Evolutionary conservation across 1,140 invertebrate species (phyloP), one percentile per base, ranked within the genome.

Genomic region (Asobara japonica): DNA sequence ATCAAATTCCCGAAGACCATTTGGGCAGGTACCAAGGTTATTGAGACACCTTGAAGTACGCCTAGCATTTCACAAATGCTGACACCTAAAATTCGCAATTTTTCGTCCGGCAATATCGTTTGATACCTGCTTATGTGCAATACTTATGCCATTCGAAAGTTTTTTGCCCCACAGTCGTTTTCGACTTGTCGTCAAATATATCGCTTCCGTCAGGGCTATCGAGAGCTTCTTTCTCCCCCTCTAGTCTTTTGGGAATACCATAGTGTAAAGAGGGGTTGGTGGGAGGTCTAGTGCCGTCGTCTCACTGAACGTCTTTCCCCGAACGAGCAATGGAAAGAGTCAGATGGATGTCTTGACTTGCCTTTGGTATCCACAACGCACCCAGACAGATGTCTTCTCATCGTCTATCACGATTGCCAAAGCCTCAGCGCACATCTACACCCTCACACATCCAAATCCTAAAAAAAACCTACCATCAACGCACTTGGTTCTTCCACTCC

Each of bases 381-480:
- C 27, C n/a, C 51, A 66, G 64, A 72, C 64, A 72, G 70, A 72
- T 65, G 70, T 72, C 62, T 65, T 41, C 62, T 72, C 70, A 66
- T 65, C 70, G 51, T 61, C 45, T 60, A 36, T 69, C 41, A 45
- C 66, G 27, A 69, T 69, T 69, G 66, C 48, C 41, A 69, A 69
- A 69, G 22, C 7, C 22, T 29, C 33, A 33, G 31, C 29, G 38
- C 51, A 69, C 67, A 69, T 69, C 20, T 38, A 61, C 30, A 33
- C 38, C 25, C 20, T 51, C n/a, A n/a, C n/a, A n/a, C n/a, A n/a
- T n/a, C n/a, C n/a, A n/a, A n/a, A n/a, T n/a, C n/a, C n/a, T n/a
- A n/a, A n/a, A n/a, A n/a, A n/a, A n/a, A n/a, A n/a, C n/a, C n/a
- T n/a, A n/a, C n/a, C n/a, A n/a, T n/a, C n/a, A n/a, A n/a, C n/a